Evolutionary conservation across 1,140 invertebrate genomes (phyloP).

Genomic region (Musca vetustissima): DNA sequence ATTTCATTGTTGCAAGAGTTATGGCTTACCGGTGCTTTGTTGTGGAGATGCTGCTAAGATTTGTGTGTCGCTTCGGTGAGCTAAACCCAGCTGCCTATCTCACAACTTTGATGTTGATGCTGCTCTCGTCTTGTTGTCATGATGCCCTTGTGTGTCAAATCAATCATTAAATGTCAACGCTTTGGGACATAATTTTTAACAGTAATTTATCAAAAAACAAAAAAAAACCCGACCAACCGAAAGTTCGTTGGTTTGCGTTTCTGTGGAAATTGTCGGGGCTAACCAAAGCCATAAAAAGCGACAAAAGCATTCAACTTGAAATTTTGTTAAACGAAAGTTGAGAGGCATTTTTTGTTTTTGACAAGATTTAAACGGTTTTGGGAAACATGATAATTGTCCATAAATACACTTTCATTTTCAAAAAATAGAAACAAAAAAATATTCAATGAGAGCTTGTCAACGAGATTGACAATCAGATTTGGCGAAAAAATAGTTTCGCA

Average conservation of each 20-base stretch:
- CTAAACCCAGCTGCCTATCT: not conserved
- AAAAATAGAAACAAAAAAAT: conserved; percentile 5
- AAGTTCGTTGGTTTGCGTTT: not conserved
- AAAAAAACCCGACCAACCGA: too few species aligned
- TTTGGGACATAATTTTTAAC: conserved; percentile 34
- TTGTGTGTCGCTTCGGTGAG: too few species aligned
- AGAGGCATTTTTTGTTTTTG: not conserved
- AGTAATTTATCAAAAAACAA: conserved; percentile 28
- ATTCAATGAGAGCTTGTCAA: conserved; percentile 5
- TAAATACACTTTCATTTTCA: conserved; percentile 24
- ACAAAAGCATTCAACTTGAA: not conserved
- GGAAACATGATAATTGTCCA: conserved; percentile 12
- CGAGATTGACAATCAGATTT: too few species aligned
- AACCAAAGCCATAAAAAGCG: not conserved
- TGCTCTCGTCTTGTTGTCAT: conserved; percentile 35
- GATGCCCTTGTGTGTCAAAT: conserved; percentile 54
- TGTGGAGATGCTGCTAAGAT: not conserved
- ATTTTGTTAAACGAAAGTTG: not conserved
- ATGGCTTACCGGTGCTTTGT: not conserved
- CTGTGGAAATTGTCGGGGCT: too few species aligned
- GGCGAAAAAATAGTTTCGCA: too few species aligned
- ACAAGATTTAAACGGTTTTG: conserved; percentile 4
- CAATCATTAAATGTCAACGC: conserved; percentile 55
- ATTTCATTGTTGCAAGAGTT: conserved; percentile 2
- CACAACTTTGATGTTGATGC: conserved; percentile 15